phyloP scores from a whole-genome alignment of 2,797 vertebrate genomes.

The Aphelocoma californica region DNA sequence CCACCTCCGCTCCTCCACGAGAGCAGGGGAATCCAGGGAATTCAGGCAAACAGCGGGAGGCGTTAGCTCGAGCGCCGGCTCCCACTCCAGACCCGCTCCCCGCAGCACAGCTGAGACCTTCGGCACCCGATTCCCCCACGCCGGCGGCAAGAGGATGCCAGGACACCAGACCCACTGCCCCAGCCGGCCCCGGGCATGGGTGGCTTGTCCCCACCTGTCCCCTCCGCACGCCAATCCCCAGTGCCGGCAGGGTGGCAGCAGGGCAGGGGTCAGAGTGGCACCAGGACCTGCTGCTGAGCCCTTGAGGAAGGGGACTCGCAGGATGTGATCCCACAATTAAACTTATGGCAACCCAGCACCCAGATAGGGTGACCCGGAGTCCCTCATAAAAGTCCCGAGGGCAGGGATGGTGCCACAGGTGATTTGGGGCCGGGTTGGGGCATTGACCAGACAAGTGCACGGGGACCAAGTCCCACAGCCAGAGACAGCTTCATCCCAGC shows the following conservation, averaged over 20 bases:
- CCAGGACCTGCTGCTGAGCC: neutral
- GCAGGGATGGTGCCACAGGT: neutral
- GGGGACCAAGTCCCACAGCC: neutral
- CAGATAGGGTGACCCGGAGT: neutral
- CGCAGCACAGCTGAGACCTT: accelerated
- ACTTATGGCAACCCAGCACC: neutral
- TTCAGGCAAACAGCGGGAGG: neutral
- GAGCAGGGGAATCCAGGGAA: neutral
- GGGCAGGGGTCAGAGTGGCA: neutral
- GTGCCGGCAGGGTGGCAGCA: neutral
- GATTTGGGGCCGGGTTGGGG: neutral
- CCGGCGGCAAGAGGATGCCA: neutral
- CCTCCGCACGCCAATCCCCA: neutral
- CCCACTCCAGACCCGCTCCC: neutral
- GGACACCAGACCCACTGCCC: neutral
- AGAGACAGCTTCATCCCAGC: neutral
- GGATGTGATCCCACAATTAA: neutral
- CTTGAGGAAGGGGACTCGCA: neutral
- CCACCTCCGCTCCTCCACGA: neutral
- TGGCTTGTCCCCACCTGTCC: neutral
- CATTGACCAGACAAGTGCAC: neutral
- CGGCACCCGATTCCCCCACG: neutral
- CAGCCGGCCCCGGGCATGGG: neutral
- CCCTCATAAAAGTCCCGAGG: accelerated
- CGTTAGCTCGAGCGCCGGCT: accelerated